Evolutionary conservation across 2,113 vertebrate genomes (phyloP).

Genomic region (Channa argus): DNA sequence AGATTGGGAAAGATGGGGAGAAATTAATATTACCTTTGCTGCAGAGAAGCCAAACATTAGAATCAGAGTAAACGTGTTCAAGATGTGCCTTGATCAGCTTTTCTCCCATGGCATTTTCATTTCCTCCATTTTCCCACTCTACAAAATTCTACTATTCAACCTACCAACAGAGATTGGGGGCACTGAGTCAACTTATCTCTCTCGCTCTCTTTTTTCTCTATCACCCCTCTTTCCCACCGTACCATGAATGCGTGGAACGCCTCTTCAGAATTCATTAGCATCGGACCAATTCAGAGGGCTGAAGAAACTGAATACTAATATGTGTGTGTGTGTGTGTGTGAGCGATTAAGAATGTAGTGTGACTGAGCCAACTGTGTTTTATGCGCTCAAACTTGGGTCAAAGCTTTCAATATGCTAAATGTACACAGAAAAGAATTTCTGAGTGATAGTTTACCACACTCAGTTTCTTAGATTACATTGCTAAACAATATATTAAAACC

Average conservation of each 20-base stretch:
- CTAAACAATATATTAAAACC: too few relatives aligned
- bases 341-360: neutral
- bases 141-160: constrained; percentile 53
- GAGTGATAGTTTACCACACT: too few relatives aligned
- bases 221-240: constrained; percentile 67
- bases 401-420: neutral
- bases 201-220: constrained; percentile 25
- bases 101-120: constrained; percentile 13
- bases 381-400: constrained; percentile 5
- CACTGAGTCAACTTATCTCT: constrained; percentile 40
- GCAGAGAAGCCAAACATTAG: constrained; percentile 51
- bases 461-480: too few relatives aligned
- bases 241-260: constrained; percentile 71
- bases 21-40: constrained; percentile 28
- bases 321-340: constrained; percentile 14
- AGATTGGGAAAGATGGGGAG: constrained; percentile 26
- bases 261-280: constrained; percentile 76
- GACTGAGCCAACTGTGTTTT: constrained; percentile 33
- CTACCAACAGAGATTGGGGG: constrained; percentile 41
- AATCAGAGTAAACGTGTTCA: constrained; percentile 74
- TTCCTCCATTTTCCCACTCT: neutral
- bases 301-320: constrained; percentile 58
- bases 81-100: constrained; percentile 63
- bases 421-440: too few relatives aligned
- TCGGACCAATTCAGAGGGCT: constrained; percentile 71